Evolutionary conservation across 2,797 vertebrate species (phyloP), one percentile per base, ranked within the genome.

Genomic region (Rhinogobio ventralis): DNA sequence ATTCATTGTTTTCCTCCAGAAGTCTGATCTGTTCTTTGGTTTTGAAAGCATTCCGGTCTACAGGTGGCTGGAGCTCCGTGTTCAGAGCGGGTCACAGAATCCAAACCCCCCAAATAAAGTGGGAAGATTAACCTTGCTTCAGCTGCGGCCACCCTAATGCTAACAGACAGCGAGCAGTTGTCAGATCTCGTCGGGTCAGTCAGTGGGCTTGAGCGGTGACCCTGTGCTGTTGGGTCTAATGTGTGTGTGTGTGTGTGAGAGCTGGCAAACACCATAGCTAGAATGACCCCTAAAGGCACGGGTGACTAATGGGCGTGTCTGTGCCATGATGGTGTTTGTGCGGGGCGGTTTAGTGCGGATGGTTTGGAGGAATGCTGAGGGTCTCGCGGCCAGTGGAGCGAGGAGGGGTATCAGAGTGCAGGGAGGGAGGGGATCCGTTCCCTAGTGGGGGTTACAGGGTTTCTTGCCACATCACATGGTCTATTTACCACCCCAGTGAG

Each of bases 351-450:
- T 94, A 93, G 81, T 96, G 89, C 92, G 93, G 93, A 87, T 96
- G 94, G 90, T 95, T 96, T 94, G 89, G 88, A 95, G 96, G 96
- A 97, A 97, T 97, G 96, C 94, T 95, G 93, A 89, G 88, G 91
- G 94, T 95, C 94, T 94, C 93, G 92, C 91, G 95, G 94, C 92
- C 91, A 82, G 90, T 94, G 94, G 93, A 97, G 96, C 96, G 95
- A 92, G 93, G 95, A 94, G 94, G 93, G 90, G 94, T 94, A 93
- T 95, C 93, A 94, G 94, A 85, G 82, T 57, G 60, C 76, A 75
- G 28, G 3, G 36, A 46, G 93, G 92, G 84, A 84, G 81, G 87
- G 86, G 92, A 90, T 84, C 94, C 91, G 92, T 90, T 93, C 94
- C 94, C 94, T 93, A 92, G 92, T 93, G 92, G 92, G 91, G 92